Evolutionary conservation across 2,113 vertebrate genomes (phyloP), one percentile per base, ranked within the genome.

Genomic region (Eulemur macaco): DNA sequence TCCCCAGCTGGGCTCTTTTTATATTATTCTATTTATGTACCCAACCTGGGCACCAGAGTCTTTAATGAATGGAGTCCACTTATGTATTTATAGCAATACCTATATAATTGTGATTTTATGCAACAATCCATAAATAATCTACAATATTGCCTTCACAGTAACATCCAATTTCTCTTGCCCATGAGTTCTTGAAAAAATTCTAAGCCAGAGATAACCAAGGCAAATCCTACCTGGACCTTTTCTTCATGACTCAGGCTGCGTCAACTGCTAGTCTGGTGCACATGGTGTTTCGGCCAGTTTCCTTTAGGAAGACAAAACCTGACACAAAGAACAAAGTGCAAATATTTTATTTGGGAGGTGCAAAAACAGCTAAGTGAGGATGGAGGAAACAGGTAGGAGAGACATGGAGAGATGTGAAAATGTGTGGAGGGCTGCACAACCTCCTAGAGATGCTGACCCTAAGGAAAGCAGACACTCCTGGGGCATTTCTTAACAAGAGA

Each of bases 391-490:
- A 45, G 68, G 21, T 2, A 8, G 5, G 45, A 6, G 56, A 77
- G 18, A 58, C 14, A 3, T 29, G 39, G 63, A 9, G 3, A 3
- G 74, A 12, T 1, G 6, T 5, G 14, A 2, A 10, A 31, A 31
- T 0, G 4, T 4, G 27, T n/a, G 31, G 1, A 23, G 3, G 20
- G 13, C 18, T 7, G n/a, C 23, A 0, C 17, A 1, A 3, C 45
- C 23, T 45, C 64, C 17, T 6, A 13, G 74, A 34, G 45, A 10
- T 1, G 10, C 52, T 81, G 84, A 58, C 23, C 47, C 17, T 9
- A 17, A 45, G 21, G n/a, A 25, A 80, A 23, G 63, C 12, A 5
- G 29, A 58, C 25, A 37, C 74, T 50, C 17, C 23, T 29, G 18
- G 29, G 37, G 6, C 10, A 71, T 23, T 69, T 88, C 74, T 31